Evolutionary conservation across 2,888 invertebrate genomes (phyloP).

Genomic region (Dendrolimus pini): DNA sequence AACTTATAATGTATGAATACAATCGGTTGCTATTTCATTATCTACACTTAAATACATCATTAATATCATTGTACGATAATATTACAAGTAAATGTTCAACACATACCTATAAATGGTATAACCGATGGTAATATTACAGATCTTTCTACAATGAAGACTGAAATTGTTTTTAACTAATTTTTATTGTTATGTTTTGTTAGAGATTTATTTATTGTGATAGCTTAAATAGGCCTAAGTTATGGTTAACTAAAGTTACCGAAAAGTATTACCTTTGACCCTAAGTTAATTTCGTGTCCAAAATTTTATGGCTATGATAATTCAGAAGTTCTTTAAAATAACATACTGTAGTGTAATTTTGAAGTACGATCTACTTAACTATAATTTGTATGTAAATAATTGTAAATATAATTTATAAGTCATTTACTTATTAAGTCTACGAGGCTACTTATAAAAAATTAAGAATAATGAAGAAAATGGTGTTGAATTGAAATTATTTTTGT

Average conservation of each 20-base stretch:
- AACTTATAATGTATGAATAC: conserved; percentile 5
- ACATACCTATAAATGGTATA: not conserved
- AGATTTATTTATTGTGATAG: conserved; percentile 72
- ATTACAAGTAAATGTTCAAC: not conserved
- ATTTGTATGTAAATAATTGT: conserved; percentile 38
- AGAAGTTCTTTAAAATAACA: conserved; percentile 29
- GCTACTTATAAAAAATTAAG: conserved; percentile 47
- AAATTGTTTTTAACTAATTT: conserved; percentile 40
- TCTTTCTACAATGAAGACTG: conserved; percentile 41
- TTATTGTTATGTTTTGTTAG: conserved; percentile 63
- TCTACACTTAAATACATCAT: not conserved
- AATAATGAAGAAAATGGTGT: conserved; percentile 33
- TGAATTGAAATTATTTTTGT: conserved; percentile 25
- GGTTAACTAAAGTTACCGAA: conserved; percentile 70
- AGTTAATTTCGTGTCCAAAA: conserved; percentile 46
- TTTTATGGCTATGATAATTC: conserved; percentile 52
- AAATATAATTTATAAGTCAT: conserved; percentile 38
- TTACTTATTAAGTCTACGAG: conserved; percentile 43
- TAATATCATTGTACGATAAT: not conserved
- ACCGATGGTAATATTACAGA: not conserved
- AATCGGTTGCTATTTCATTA: conserved; percentile 5
- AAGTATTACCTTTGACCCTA: conserved; percentile 67
- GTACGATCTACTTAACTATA: conserved; percentile 9
- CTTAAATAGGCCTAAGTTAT: conserved; percentile 40
- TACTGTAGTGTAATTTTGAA: conserved; percentile 10